phyloP scores from a whole-genome alignment of 2,113 vertebrate species.

The Mastomys coucha region DNA sequence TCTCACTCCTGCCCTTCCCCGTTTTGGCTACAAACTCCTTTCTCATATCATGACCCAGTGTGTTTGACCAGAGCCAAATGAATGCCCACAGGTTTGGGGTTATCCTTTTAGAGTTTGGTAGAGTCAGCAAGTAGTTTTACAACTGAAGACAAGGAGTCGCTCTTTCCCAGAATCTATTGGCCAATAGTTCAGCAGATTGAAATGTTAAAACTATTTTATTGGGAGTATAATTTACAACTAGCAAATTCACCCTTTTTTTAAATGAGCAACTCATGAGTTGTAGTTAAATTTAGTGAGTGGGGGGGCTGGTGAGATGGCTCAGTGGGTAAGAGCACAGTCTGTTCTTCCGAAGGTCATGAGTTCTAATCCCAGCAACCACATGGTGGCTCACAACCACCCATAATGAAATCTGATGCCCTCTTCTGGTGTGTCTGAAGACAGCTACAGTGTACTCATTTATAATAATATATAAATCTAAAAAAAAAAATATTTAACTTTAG shows the following conservation, averaged over 20 bases:
- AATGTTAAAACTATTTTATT: constrained; percentile 8
- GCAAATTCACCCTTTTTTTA: constrained; percentile 13
- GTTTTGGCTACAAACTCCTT: not conserved
- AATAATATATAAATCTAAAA: too few relatives aligned
- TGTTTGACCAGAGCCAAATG: not conserved
- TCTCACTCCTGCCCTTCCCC: not conserved
- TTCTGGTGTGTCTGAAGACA: too few relatives aligned
- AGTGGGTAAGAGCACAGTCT: too few relatives aligned
- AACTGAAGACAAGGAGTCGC: not conserved
- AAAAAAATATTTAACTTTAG: not conserved
- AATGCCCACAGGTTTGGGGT: too few relatives aligned
- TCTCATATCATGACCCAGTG: not conserved
- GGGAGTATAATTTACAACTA: not conserved
- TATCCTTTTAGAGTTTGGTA: not conserved
- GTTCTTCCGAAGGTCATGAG: too few relatives aligned
- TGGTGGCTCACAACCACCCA: too few relatives aligned
- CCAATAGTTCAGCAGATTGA: not conserved
- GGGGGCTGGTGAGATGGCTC: too few relatives aligned
- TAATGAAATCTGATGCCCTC: too few relatives aligned
- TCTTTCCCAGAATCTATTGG: not conserved
- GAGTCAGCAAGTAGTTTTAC: not conserved
- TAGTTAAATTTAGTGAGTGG: not conserved
- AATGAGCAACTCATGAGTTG: not conserved
- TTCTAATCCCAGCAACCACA: too few relatives aligned
- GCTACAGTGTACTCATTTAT: too few relatives aligned